phyloP scores from a whole-genome alignment of 2,888 invertebrate genomes.

The Pristionchus mayeri region DNA sequence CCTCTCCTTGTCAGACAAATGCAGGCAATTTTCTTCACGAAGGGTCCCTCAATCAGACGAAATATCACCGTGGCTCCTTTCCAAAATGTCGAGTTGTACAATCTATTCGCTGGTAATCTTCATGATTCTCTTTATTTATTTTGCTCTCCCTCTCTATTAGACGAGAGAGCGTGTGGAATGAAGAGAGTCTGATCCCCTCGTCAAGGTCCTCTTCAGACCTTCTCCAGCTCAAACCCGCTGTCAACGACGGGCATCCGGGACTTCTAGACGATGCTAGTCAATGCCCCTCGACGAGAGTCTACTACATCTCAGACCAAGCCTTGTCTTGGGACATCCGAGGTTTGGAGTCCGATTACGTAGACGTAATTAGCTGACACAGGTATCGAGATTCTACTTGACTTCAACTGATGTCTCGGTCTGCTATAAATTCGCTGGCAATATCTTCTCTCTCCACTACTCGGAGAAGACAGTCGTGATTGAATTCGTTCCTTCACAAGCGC shows the following conservation, averaged over 20 bases:
- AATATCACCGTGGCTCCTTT: slow-evolving; percentile 76
- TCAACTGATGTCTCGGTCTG: background rate
- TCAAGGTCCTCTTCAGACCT: slow-evolving; percentile 67
- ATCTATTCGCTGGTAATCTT: slow-evolving; percentile 76
- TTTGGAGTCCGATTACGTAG: background rate
- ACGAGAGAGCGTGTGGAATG: too few species aligned
- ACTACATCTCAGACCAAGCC: background rate
- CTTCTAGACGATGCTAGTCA: slow-evolving; percentile 75
- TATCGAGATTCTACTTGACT: background rate
- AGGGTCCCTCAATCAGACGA: slow-evolving; percentile 77
- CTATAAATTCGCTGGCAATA: background rate
- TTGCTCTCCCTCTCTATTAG: too few species aligned
- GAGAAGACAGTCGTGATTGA: background rate
- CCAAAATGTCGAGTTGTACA: slow-evolving; percentile 78
- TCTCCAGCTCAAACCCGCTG: slow-evolving; percentile 74
- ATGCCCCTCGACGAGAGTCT: slow-evolving; percentile 61
- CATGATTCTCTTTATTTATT: background rate
- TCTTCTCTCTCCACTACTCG: background rate
- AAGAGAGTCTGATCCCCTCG: too few species aligned
- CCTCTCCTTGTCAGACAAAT: slow-evolving; percentile 41
- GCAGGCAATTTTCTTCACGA: slow-evolving; percentile 77
- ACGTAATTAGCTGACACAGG: too few species aligned
- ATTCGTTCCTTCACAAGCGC: background rate
- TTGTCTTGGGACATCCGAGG: background rate
- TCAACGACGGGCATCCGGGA: slow-evolving; percentile 79